These are phyloP conservation scores for Chloroclystis v-ata DNA, from an alignment of 2,888 invertebrate genomes.

Conservation along the genomic window DNA sequence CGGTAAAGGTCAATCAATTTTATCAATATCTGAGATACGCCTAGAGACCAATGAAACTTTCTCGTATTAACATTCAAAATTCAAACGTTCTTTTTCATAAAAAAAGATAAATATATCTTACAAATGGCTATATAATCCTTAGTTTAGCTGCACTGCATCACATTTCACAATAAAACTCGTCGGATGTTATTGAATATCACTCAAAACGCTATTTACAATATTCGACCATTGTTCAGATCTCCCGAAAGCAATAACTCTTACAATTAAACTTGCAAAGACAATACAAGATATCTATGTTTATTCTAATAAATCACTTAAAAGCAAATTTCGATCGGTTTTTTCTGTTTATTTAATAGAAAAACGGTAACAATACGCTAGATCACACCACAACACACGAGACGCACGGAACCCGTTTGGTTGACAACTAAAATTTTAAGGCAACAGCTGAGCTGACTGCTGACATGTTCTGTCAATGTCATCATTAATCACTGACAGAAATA, in stretches of 20 bases:
- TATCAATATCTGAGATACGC: slow-evolving; percentile 1
- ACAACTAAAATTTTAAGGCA: slow-evolving; percentile 33
- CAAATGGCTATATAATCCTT: slow-evolving; percentile 46
- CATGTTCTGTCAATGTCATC: slow-evolving; percentile 5
- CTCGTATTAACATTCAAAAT: neutral
- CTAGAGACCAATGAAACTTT: neutral
- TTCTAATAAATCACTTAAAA: neutral
- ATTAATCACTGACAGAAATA: too few relatives aligned
- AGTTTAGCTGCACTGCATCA: slow-evolving; percentile 49
- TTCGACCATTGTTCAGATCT: slow-evolving; percentile 49
- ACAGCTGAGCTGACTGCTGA: slow-evolving; percentile 13
- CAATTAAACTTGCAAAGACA: neutral
- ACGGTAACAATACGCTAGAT: slow-evolving; percentile 9
- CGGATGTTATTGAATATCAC: slow-evolving; percentile 48
- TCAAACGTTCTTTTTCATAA: neutral
- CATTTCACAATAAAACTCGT: slow-evolving; percentile 57
- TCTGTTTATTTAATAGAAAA: slow-evolving; percentile 1
- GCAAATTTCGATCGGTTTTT: neutral
- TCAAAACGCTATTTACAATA: slow-evolving; percentile 55
- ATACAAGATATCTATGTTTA: neutral
- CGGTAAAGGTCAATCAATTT: neutral
- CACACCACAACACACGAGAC: slow-evolving; percentile 15
- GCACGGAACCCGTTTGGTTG: slow-evolving; percentile 26
- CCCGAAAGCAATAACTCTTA: slow-evolving; percentile 4
- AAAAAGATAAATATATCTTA: slow-evolving; percentile 40